Evolutionary conservation across 2,888 invertebrate species (phyloP).

Genomic region (Sycophila texana): DNA sequence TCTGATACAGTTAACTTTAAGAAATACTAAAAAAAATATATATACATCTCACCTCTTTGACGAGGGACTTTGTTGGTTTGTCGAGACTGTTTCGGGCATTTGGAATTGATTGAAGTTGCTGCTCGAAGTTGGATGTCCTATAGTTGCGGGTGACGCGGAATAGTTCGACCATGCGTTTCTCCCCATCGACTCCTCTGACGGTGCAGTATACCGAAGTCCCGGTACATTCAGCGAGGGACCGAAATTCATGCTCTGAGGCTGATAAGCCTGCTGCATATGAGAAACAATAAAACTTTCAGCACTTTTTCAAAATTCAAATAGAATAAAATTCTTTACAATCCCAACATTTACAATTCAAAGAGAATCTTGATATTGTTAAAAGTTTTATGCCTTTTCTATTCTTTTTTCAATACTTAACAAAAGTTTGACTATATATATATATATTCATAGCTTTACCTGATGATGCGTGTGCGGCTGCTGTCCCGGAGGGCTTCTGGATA

Average conservation of each 20-base stretch:
- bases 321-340: too few species aligned
- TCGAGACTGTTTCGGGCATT: constrained; percentile 50
- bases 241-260: constrained; percentile 15
- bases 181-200: constrained; percentile 1
- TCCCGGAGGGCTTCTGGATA: not conserved
- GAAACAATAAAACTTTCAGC: too few species aligned
- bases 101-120: constrained; percentile 45
- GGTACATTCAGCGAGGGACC: not conserved
- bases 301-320: too few species aligned
- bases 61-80: constrained; percentile 28
- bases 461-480: constrained; percentile 20
- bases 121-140: constrained; percentile 13
- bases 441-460: too few species aligned
- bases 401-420: too few species aligned
- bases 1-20: too few species aligned
- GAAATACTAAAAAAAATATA: not conserved
- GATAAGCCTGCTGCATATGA: constrained; percentile 8
- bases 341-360: too few species aligned
- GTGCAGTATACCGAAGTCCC: not conserved
- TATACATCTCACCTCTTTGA: constrained; percentile 46
- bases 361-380: too few species aligned
- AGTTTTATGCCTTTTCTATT: too few species aligned
- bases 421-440: too few species aligned
- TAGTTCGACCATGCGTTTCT: constrained; percentile 23
- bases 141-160: constrained; percentile 1